Base-by-base conservation (phyloP, 2,888 invertebrate species). In the Anoncus sp. region DNA sequence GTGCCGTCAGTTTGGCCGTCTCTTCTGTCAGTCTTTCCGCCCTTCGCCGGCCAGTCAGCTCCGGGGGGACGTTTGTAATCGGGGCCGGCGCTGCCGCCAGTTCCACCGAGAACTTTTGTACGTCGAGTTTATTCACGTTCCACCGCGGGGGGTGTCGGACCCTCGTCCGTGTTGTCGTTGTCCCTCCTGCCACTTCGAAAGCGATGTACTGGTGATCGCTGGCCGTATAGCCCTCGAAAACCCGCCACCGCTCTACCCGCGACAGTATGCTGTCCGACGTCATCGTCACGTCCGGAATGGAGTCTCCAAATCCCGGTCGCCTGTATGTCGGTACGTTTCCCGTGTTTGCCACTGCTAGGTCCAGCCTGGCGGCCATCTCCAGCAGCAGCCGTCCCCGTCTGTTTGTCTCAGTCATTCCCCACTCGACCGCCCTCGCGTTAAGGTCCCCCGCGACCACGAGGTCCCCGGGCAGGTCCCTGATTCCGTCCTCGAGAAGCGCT, bases 291-390 rank as follows among this genome's bases (percentile, higher is more conserved):
- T 80, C 77, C 3, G 72, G 66, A 2, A 80, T 72, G 45, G 81
- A 60, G 27, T 63, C 70, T 1, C 43, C 43, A 18, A 31, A 74
- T 1, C 76, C 78, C 2, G 70, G 57, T 53, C 74, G 55, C 55
- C 78, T 75, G 35, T 73, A 78, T 9, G 75, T 80, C 16, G 73
- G 49, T 10, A 73, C 59, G 16, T 49, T 72, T 14, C 77, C 80
- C 12, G 72, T 75, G 62, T 43, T 43, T 43, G 43, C 43, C 12
- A 51, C 51, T 83, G 62, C 55, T 16, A 84, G 77, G 20, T 78
- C 75, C 9, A 69, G 62, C 60, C 82, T 81, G 35, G 82, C 72
- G 3, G 73, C 78, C 79, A 84, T 80, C 45, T 84, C 83, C 66
- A 82, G 55, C 7, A 83, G 66, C 9, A 70, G 65, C 49, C 67